Evolutionary conservation across 2,888 invertebrate genomes (phyloP).

Genomic region (Dynastes tityus): DNA sequence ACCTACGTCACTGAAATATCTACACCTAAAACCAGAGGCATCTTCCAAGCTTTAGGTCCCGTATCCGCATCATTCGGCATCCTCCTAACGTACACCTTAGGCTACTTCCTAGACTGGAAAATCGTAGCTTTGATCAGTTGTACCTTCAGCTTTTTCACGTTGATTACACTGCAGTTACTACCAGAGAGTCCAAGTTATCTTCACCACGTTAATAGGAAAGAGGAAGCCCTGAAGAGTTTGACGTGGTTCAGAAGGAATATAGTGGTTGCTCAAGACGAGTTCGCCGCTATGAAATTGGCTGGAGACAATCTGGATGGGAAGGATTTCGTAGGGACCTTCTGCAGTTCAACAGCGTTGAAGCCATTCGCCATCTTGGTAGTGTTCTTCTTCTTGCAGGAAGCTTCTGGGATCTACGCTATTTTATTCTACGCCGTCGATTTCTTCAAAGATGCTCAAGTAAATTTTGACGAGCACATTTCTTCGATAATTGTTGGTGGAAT

Average conservation of each 20-base stretch:
- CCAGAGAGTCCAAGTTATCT: slow-evolving; percentile 83
- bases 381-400: slow-evolving; percentile 82
- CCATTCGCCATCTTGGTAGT: slow-evolving; percentile 78
- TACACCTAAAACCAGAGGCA: slow-evolving; percentile 79
- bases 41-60: slow-evolving; percentile 80
- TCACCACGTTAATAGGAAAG: slow-evolving; percentile 73
- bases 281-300: slow-evolving; percentile 75
- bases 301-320: slow-evolving; percentile 55
- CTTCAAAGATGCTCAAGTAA: slow-evolving; percentile 79
- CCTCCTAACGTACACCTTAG: slow-evolving; percentile 79
- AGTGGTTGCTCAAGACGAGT: slow-evolving; percentile 76
- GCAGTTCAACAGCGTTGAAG: slow-evolving; percentile 76
- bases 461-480: slow-evolving; percentile 77
- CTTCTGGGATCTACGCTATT: slow-evolving; percentile 82
- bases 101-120: slow-evolving; percentile 79
- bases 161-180: slow-evolving; percentile 76
- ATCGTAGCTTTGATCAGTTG: slow-evolving; percentile 78
- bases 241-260: slow-evolving; percentile 79
- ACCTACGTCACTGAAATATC: slow-evolving; percentile 82
- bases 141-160: slow-evolving; percentile 73
- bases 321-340: slow-evolving; percentile 63
- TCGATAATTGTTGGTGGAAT: slow-evolving; percentile 81
- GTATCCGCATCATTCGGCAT: slow-evolving; percentile 82
- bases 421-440: slow-evolving; percentile 82
- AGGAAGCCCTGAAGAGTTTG: slow-evolving; percentile 76